Conservation (phyloP, 2,888 invertebrate species). For the Eilema depressum region DNA sequence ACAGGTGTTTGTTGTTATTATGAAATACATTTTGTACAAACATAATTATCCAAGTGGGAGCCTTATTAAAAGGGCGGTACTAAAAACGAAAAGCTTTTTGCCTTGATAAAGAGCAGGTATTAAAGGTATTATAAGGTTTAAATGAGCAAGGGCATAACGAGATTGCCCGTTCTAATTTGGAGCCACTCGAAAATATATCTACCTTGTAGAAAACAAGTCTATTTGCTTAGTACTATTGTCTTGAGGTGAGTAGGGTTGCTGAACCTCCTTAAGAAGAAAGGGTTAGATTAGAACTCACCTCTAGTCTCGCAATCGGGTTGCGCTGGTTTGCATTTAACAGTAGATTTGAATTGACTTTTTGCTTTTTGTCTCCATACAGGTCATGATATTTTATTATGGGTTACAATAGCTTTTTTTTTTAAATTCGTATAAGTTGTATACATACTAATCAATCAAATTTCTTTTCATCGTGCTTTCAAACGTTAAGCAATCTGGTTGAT, state of each 20-base stretch:
- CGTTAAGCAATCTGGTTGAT: background rate
- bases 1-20: conserved; percentile 22
- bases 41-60: conserved; percentile 26
- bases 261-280: background rate
- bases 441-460: background rate
- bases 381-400: too few relatives aligned
- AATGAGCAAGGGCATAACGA: background rate
- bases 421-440: too few relatives aligned
- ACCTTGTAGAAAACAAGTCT: background rate
- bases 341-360: background rate
- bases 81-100: conserved; percentile 7
- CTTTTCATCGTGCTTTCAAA: background rate
- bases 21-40: conserved; percentile 26
- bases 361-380: too few relatives aligned
- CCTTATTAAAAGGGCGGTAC: conserved; percentile 9
- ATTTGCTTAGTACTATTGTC: background rate
- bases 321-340: background rate
- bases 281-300: background rate
- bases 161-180: background rate
- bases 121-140: background rate
- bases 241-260: background rate
- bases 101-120: background rate
- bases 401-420: too few relatives aligned
- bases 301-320: background rate
- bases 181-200: background rate